Evolutionary conservation across 2,797 vertebrate genomes (phyloP).

Genomic region (Darevskia nairensis): DNA sequence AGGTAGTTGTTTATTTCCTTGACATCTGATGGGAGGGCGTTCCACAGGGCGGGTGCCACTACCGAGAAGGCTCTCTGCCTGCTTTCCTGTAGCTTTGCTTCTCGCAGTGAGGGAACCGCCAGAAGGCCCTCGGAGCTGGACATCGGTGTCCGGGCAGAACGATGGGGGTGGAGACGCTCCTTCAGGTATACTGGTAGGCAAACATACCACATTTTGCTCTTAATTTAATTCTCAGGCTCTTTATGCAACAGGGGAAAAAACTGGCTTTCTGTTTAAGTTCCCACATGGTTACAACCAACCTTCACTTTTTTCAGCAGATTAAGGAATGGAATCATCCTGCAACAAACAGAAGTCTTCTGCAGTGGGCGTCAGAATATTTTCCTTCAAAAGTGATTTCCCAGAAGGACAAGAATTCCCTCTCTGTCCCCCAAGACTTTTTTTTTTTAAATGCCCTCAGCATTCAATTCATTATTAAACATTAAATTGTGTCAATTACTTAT

Average conservation of each 20-base stretch:
- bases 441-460: conserved; percentile 48
- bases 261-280: conserved; percentile 45
- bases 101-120: too few relatives aligned
- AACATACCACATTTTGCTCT: conserved; percentile 63
- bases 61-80: too few relatives aligned
- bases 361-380: conserved; percentile 61
- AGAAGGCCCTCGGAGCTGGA: too few relatives aligned
- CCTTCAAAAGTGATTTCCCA: conserved; percentile 54
- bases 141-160: too few relatives aligned
- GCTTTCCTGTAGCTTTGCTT: too few relatives aligned
- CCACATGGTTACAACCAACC: conserved; percentile 48
- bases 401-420: conserved; percentile 54
- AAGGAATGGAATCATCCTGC: conserved; percentile 44
- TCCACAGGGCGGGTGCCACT: too few relatives aligned
- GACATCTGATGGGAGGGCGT: too few relatives aligned
- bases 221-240: conserved; percentile 64
- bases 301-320: conserved; percentile 48
- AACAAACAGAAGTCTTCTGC: conserved; percentile 37
- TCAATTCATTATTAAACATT: conserved; percentile 77
- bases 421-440: background rate
- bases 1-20: too few relatives aligned
- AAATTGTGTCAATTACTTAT: conserved; percentile 76
- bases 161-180: too few relatives aligned
- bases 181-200: conserved; percentile 26
- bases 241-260: conserved; percentile 28